Evolutionary conservation across 2,888 invertebrate species (phyloP), one percentile per base, ranked within the genome.

Genomic region (Lithophane leautieri): DNA sequence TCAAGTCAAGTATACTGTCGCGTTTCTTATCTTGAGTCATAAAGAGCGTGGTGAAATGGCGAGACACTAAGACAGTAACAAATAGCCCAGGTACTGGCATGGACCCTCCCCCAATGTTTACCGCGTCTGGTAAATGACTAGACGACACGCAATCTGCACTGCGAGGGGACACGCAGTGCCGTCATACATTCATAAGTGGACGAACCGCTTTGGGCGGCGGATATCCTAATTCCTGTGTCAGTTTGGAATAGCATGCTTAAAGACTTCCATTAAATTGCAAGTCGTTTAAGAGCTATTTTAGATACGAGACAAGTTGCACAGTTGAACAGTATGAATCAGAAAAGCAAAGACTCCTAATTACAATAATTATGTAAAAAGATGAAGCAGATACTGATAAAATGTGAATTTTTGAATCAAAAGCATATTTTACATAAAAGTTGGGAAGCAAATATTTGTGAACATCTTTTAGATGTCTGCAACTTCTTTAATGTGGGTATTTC

Each of bases 101-200:
- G 79, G 70, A 78, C 87, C 89, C 87, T 88, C 83, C 89, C 89
- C 85, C 88, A 78, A 83, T 89, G 87, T 90, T 91, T 89, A 89
- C 86, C 83, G 85, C 87, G 91, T 89, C 90, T 91, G 83, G 88
- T 89, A 89, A 93, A 93, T 89, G 92, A 90, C 93, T 92, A 92
- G 91, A 91, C 92, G 90, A 91, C 94, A 94, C 92, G 93, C 89
- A 82, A 89, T 89, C 89, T 90, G 90, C 89, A 91, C 88, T 90
- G 89, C 80, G 90, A 91, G 91, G 92, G 93, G 91, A 89, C 88
- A 90, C 87, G 86, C 87, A 84, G 88, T 85, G 86, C 85, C 83
- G 84, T 87, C 90, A 88, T 89, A 89, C 89, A 91, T 90, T 90
- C 88, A 90, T 88, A 89, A 90, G 86, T 85, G 85, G 86, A 79